A percentile compares a stretch with the other conserved stretches of the same genome.
Evolutionary conservation across 2,888 invertebrate species (phyloP).

Genomic region (Spodoptera exigua): DNA sequence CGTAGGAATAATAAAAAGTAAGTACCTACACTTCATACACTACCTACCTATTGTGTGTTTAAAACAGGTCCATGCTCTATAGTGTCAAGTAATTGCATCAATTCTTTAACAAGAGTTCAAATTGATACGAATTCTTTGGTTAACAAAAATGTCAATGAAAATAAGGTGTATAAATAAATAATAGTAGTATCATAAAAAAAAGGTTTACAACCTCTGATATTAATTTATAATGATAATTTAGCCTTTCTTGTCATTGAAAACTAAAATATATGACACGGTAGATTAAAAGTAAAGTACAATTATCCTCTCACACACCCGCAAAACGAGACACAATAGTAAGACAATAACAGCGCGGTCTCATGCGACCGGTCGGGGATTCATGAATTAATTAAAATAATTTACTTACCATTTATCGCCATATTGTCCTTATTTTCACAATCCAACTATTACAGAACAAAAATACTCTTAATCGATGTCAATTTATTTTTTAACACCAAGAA

Average conservation of each 20-base stretch:
- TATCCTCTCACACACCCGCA: no score
- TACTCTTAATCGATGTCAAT: conserved; percentile 3
- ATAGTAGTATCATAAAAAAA: conserved; percentile 15
- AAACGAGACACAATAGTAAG: no score
- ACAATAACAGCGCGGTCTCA: no score
- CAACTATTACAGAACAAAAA: conserved; percentile 7
- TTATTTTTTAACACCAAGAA: neutral
- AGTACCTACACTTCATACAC: no score
- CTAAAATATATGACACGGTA: conserved; percentile 18
- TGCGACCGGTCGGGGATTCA: no score
- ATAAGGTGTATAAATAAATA: conserved; percentile 20
- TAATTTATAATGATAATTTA: conserved; percentile 18
- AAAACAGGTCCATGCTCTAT: no score
- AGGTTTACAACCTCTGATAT: conserved; percentile 17
- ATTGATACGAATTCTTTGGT: conserved; percentile 15
- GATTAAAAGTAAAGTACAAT: conserved; percentile 13
- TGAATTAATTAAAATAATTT: conserved; percentile 11
- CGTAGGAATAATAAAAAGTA: no score
- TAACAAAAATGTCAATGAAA: conserved; percentile 15
- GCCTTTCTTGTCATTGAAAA: conserved; percentile 14
- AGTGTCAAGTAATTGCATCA: conserved; percentile 19
- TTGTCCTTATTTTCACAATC: conserved; percentile 12
- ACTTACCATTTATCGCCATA: conserved; percentile 16
- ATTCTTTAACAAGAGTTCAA: conserved; percentile 22
- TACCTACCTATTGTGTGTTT: no score